Percentiles rank a stretch among this genome's conserved stretches.
Conservation (phyloP, 2,797 vertebrate species). For the Odontamblyopus rebecca region DNA sequence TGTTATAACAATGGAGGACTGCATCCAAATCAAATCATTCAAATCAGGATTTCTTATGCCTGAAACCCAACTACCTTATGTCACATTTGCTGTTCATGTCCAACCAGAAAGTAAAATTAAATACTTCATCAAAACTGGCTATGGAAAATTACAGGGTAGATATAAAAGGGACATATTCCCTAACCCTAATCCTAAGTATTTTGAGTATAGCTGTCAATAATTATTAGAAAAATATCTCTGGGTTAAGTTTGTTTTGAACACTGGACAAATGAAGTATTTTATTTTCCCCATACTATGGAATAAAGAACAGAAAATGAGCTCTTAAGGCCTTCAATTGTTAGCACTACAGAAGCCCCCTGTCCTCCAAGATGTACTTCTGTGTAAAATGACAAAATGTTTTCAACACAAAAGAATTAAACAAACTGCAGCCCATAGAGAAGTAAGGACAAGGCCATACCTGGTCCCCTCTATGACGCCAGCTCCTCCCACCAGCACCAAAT, state of each 20-base stretch:
- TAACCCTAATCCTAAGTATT: background rate
- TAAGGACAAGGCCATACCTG: slow-evolving; percentile 85
- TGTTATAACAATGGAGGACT: too few species aligned
- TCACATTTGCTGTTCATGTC: background rate
- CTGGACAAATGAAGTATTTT: background rate
- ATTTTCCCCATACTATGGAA: background rate
- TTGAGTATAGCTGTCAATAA: background rate
- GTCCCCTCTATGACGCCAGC: slow-evolving; percentile 84
- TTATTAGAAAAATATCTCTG: background rate
- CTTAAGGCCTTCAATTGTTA: background rate
- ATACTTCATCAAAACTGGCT: background rate
- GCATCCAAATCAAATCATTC: too few species aligned
- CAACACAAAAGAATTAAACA: slow-evolving; percentile 1
- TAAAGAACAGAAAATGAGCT: slow-evolving; percentile 2
- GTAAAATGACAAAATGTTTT: background rate
- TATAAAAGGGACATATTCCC: background rate
- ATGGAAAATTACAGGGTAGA: background rate
- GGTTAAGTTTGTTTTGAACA: background rate
- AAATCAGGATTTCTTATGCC: too few species aligned
- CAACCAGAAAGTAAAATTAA: background rate
- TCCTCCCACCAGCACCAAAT: slow-evolving; percentile 95
- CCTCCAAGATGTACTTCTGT: background rate
- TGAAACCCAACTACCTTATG: background rate
- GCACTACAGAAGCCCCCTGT: slow-evolving; percentile 10
- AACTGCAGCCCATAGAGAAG: slow-evolving; percentile 39